These are phyloP conservation scores for Neelides sp. DNA, from an alignment of 1,140 invertebrate genomes.

Conservation along the genomic window DNA sequence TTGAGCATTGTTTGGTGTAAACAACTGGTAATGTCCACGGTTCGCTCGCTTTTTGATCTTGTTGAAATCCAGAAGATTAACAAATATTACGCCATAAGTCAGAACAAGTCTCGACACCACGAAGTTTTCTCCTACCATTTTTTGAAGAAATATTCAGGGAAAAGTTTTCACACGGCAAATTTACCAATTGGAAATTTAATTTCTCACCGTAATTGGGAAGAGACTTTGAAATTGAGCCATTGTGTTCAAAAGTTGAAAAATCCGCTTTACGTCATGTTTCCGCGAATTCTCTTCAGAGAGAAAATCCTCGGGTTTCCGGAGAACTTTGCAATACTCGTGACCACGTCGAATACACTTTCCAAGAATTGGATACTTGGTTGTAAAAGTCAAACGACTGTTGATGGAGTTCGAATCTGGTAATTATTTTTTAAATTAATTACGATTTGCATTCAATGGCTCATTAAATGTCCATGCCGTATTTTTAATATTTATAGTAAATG, in stretches of 20 bases:
- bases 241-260: not conserved
- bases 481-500: not conserved
- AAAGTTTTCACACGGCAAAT: constrained; percentile 5
- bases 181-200: not conserved
- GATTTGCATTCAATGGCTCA: not conserved
- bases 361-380: constrained; percentile 29
- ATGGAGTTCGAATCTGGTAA: constrained; percentile 21
- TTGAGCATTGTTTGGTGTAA: constrained; percentile 81
- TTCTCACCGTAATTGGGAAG: not conserved
- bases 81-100: constrained; percentile 20
- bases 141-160: constrained; percentile 29
- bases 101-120: constrained; percentile 26
- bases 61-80: constrained; percentile 42
- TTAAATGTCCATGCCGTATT: not conserved
- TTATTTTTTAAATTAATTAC: not conserved
- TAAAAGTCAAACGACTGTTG: not conserved
- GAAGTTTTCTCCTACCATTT: constrained; percentile 46
- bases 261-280: constrained; percentile 19
- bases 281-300: constrained; percentile 10
- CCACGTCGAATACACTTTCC: constrained; percentile 18
- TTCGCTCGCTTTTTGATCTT: constrained; percentile 67
- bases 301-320: constrained; percentile 5
- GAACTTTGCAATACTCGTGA: constrained; percentile 11
- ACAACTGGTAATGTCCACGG: constrained; percentile 65
- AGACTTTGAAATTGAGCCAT: not conserved